phyloP scores from a whole-genome alignment of 2,888 invertebrate species.

The Conistra vaccinii region DNA sequence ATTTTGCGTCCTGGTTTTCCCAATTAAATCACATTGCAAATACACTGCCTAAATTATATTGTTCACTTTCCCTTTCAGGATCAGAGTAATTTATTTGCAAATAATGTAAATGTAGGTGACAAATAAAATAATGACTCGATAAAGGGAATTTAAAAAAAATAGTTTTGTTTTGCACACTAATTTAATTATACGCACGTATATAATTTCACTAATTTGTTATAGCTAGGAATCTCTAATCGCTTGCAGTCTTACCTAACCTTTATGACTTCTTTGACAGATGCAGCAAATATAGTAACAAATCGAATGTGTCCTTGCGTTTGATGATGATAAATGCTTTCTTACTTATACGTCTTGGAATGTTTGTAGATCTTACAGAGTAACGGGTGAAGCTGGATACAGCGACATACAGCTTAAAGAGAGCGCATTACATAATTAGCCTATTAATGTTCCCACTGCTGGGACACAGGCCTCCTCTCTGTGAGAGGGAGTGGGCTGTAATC shows the following conservation, averaged over 20 bases:
- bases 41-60: neutral
- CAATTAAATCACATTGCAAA: neutral
- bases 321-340: constrained; percentile 31
- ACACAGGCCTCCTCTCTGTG: too few relatives aligned
- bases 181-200: neutral
- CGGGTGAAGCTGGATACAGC: neutral
- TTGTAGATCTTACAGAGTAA: constrained; percentile 23
- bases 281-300: constrained; percentile 25
- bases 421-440: too few relatives aligned
- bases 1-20: neutral
- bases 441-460: too few relatives aligned
- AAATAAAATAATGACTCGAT: neutral
- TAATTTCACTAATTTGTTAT: neutral
- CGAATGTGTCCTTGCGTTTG: constrained; percentile 2
- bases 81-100: neutral
- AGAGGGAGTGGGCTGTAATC: too few relatives aligned
- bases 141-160: neutral
- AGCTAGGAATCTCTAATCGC: neutral
- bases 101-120: neutral
- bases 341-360: constrained; percentile 12
- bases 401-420: neutral
- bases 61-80: neutral
- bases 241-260: constrained; percentile 11
- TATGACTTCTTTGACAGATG: constrained; percentile 33
- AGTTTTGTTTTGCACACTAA: neutral